Conservation (phyloP, 2,797 vertebrate genomes). For the Tympanoctomys barrerae region DNA sequence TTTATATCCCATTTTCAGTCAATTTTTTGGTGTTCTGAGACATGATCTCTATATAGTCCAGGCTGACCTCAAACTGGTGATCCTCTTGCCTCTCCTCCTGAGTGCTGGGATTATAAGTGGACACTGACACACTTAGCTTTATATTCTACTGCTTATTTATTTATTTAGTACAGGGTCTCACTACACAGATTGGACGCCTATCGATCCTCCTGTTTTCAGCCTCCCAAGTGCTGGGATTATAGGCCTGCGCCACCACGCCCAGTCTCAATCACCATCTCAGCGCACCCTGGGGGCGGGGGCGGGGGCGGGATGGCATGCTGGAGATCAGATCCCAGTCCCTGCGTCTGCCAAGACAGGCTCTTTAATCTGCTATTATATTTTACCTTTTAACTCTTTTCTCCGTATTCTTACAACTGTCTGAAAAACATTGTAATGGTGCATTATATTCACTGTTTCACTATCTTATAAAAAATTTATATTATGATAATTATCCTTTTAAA, state of each 20-base stretch:
- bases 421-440: not conserved
- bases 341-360: no score
- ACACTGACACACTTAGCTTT: not conserved
- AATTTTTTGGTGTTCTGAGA: not conserved
- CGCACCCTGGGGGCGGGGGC: no score
- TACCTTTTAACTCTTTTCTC: slow-evolving; percentile 43
- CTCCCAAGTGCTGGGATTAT: no score
- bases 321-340: no score
- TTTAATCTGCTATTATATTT: not conserved
- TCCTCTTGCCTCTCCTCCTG: not conserved
- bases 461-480: not conserved
- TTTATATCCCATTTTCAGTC: not conserved
- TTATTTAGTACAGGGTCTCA: no score
- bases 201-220: no score
- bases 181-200: no score
- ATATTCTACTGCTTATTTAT: not conserved
- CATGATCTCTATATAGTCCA: not conserved
- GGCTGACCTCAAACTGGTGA: not conserved
- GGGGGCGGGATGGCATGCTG: no score
- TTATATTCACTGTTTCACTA: not conserved
- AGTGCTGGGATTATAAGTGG: not conserved
- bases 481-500: slow-evolving; percentile 38
- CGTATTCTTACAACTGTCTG: slow-evolving; percentile 3
- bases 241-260: no score
- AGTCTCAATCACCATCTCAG: no score